Evolutionary conservation across 1,140 invertebrate genomes (phyloP).

Genomic region (Glossosoma conforme): DNA sequence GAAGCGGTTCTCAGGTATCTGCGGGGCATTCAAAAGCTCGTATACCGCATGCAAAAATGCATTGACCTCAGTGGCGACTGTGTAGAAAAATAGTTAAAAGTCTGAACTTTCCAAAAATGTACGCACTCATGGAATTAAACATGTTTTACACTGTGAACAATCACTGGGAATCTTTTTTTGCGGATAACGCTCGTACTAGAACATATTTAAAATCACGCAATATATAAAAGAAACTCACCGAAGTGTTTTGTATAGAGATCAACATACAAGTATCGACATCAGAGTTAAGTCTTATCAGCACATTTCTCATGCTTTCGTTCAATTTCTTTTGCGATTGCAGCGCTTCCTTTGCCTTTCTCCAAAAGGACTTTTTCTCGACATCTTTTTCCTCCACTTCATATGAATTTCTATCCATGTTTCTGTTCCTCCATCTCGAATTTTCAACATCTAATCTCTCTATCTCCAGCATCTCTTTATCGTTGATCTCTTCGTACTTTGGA

Average conservation of each 20-base stretch:
- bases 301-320: conserved; percentile 48
- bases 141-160: no score
- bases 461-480: background rate
- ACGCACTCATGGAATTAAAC: no score
- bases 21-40: no score
- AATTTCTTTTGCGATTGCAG: conserved; percentile 30
- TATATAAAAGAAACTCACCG: no score
- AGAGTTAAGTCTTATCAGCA: conserved; percentile 62
- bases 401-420: conserved; percentile 12
- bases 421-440: background rate
- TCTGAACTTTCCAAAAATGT: no score
- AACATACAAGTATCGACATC: conserved; percentile 61
- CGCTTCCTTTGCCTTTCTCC: conserved; percentile 25
- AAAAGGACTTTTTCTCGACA: conserved; percentile 28
- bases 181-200: no score
- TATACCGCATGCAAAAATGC: no score
- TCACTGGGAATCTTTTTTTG: no score
- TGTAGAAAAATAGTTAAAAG: no score
- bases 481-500: conserved; percentile 1
- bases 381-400: conserved; percentile 24
- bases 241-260: conserved; percentile 68
- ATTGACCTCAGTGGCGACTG: no score
- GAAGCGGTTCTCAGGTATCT: no score
- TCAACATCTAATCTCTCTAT: conserved; percentile 6
- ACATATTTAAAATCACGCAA: no score